Conservation (phyloP, 2,888 invertebrate species). For the Trissoscelio sp. region DNA sequence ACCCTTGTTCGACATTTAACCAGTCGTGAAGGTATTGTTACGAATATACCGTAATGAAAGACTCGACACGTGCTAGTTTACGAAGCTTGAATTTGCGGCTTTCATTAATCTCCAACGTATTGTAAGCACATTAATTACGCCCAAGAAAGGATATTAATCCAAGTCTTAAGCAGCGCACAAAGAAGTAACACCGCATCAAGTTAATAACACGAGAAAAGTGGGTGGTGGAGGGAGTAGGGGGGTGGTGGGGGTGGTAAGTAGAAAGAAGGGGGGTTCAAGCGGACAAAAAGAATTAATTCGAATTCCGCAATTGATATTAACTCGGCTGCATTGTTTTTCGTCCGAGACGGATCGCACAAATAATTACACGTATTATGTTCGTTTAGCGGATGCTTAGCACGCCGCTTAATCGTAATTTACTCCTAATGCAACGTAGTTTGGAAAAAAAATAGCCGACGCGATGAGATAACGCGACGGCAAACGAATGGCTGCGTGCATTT, state of each 20-base stretch:
- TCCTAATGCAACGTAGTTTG: slow-evolving; percentile 16
- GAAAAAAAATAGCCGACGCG: slow-evolving; percentile 29
- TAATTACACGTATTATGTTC: slow-evolving; percentile 50
- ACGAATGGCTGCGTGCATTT: slow-evolving; percentile 39
- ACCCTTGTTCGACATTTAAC: slow-evolving; percentile 58
- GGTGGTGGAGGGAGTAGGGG: background rate
- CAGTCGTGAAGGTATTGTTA: slow-evolving; percentile 53
- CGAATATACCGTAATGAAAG: slow-evolving; percentile 48
- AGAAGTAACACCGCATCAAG: slow-evolving; percentile 33
- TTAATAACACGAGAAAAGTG: slow-evolving; percentile 36
- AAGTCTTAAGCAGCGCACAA: slow-evolving; percentile 38
- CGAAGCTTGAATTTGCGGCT: slow-evolving; percentile 57
- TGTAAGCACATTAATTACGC: slow-evolving; percentile 58
- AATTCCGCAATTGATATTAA: slow-evolving; percentile 36
- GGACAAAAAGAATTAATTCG: slow-evolving; percentile 18
- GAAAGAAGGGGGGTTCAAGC: too few species aligned
- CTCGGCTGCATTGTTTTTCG: slow-evolving; percentile 5
- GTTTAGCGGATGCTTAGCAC: slow-evolving; percentile 8
- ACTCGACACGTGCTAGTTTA: slow-evolving; percentile 56
- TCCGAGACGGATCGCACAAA: slow-evolving; percentile 22
- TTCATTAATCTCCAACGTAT: slow-evolving; percentile 63
- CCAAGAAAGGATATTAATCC: slow-evolving; percentile 60
- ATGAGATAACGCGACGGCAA: slow-evolving; percentile 27
- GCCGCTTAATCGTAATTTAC: slow-evolving; percentile 43
- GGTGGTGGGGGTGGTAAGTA: too few species aligned